Evolutionary conservation across 2,113 vertebrate genomes (phyloP).

Genomic region (Rattus rattus): DNA sequence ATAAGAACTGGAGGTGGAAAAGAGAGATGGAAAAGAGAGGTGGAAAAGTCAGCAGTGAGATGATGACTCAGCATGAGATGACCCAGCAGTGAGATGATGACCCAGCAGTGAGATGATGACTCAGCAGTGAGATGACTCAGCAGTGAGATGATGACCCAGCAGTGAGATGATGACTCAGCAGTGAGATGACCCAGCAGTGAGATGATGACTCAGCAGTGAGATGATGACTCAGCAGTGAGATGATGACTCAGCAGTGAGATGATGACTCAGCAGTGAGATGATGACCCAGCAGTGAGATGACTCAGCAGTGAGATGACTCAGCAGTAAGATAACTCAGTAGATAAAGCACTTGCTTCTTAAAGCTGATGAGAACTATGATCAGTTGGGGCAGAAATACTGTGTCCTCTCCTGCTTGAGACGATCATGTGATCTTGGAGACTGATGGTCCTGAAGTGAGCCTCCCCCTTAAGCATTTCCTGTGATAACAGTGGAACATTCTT

Average conservation of each 20-base stretch:
- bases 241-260: not conserved
- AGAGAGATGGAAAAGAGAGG: not conserved
- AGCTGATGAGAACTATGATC: not conserved
- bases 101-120: not conserved
- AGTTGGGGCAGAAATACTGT: not conserved
- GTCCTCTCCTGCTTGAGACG: not conserved
- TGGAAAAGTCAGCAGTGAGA: not conserved
- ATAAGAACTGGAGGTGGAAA: not conserved
- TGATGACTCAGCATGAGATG: not conserved
- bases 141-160: not conserved
- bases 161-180: not conserved
- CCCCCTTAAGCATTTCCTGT: not conserved
- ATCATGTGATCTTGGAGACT: no score
- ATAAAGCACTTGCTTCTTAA: not conserved
- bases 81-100: not conserved
- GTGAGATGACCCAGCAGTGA: not conserved
- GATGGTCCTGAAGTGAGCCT: not conserved
- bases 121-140: not conserved
- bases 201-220: no score
- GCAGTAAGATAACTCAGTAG: not conserved
- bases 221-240: not conserved
- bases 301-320: not conserved
- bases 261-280: no score
- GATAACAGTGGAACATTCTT: not conserved
- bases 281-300: not conserved